Percentiles rank a stretch among this genome's conserved stretches.
Conservation (phyloP, 2,888 invertebrate species). For the Acleris laterana region DNA sequence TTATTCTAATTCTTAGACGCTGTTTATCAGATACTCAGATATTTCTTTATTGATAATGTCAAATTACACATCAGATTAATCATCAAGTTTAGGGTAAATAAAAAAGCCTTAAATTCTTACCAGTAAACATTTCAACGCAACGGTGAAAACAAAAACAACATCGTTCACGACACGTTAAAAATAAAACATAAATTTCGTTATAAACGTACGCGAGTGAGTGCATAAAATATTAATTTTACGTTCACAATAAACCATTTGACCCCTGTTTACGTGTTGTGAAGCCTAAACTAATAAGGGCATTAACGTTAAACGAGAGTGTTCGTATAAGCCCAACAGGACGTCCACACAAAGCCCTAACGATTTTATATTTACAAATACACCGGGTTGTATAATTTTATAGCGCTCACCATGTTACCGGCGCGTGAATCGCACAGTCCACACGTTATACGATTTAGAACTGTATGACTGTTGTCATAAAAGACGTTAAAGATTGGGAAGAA, state of each 20-base stretch:
- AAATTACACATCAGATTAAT: too few relatives aligned
- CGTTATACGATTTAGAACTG: constrained; percentile 11
- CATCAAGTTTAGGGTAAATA: too few relatives aligned
- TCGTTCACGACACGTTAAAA: background rate
- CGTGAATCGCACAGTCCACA: constrained; percentile 1
- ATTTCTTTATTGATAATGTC: too few relatives aligned
- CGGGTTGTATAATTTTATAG: constrained; percentile 73
- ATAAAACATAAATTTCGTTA: constrained; percentile 7
- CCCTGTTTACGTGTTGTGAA: constrained; percentile 70
- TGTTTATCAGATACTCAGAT: too few relatives aligned
- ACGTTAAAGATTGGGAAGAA: background rate
- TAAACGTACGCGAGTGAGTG: constrained; percentile 34
- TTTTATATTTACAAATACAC: constrained; percentile 72
- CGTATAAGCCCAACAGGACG: constrained; percentile 55
- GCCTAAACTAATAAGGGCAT: constrained; percentile 71
- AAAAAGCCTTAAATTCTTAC: too few relatives aligned
- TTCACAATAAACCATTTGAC: constrained; percentile 62
- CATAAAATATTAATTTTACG: constrained; percentile 59
- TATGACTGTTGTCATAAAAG: constrained; percentile 37
- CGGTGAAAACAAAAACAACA: too few relatives aligned
- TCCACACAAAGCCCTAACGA: constrained; percentile 67
- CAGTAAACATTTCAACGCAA: background rate
- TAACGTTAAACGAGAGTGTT: constrained; percentile 65
- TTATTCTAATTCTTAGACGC: too few relatives aligned
- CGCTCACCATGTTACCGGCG: constrained; percentile 51